phyloP scores from a whole-genome alignment of 2,113 vertebrate species.

The Barnardius zonarius region DNA sequence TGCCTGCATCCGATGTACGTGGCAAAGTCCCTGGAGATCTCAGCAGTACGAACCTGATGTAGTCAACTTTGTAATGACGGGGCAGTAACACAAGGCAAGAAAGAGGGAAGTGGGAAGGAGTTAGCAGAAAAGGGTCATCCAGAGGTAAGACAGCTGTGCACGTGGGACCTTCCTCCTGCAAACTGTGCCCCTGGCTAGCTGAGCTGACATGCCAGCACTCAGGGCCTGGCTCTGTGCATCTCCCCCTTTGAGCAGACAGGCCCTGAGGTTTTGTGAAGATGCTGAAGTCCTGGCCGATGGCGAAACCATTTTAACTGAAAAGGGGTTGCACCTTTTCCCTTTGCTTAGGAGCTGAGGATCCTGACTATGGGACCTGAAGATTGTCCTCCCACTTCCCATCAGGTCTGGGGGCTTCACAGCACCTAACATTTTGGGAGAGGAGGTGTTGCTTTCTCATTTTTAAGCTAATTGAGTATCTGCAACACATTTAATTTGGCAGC shows the following conservation, averaged over 20 bases:
- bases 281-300: background rate
- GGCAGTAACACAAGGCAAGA: background rate
- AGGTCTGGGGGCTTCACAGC: background rate
- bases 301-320: background rate
- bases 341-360: background rate
- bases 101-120: background rate
- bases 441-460: background rate
- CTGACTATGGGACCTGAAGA: background rate
- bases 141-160: background rate
- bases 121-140: background rate
- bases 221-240: background rate
- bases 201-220: background rate
- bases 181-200: background rate
- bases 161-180: background rate
- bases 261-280: background rate
- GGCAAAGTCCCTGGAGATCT: background rate
- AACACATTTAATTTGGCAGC: background rate
- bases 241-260: background rate
- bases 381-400: background rate
- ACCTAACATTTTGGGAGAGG: background rate
- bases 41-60: background rate
- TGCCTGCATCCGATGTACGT: fast-evolving
- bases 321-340: background rate
- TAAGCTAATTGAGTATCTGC: background rate
- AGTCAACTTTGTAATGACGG: background rate